Base-by-base conservation (phyloP, 2,113 vertebrate species). In the Eudyptes chrysolophus region DNA sequence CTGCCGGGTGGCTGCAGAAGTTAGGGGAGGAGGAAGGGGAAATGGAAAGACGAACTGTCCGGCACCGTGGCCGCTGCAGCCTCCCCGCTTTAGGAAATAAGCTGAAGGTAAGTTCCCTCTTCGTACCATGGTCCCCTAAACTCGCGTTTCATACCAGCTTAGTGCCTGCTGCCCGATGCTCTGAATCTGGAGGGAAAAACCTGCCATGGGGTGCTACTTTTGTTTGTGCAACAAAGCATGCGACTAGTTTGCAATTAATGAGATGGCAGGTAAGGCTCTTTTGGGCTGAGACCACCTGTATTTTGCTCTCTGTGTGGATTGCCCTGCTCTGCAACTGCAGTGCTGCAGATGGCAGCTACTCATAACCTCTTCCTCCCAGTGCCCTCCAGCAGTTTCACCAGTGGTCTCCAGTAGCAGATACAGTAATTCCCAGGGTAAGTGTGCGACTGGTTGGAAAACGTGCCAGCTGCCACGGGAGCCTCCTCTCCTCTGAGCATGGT, bases 31-130 rank as follows among this genome's bases (percentile, higher is more conserved):
- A 76, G 65, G 27, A 69, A 93, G 57, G 18, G 44, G 49, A 93
- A 91, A 84, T 8, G 6, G 34, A 70, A 34, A 46, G 17, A 78
- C 3, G 15, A 82, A 75, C 34, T 3, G 29, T 7, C 30, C 3
- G 21, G 48, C 15, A 6, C 64, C 0, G 2, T 10, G 69, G 79
- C 32, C 0, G 0, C 29, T 0, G 0, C 18, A 38, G 61, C 26
- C 52, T 64, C 78, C 18, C 40, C 0, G 0, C 61, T 60, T 84
- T 32, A 79, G 70, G 78, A 92, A 87, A 72, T 57, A 54, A 90
- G 34, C 40, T 29, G 40, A 84, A 58, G 34, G 15, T 29, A 80
- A 84, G 60, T 78, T 95, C 83, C 25, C 13, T 49, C 32, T 87
- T 60, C 2, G 2, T 10, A 18, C 46, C n/a, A 13, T 5, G 4